Evolutionary conservation across 2,797 vertebrate species (phyloP), one percentile per base, ranked within the genome.

Genomic region (Rhinogobio ventralis): DNA sequence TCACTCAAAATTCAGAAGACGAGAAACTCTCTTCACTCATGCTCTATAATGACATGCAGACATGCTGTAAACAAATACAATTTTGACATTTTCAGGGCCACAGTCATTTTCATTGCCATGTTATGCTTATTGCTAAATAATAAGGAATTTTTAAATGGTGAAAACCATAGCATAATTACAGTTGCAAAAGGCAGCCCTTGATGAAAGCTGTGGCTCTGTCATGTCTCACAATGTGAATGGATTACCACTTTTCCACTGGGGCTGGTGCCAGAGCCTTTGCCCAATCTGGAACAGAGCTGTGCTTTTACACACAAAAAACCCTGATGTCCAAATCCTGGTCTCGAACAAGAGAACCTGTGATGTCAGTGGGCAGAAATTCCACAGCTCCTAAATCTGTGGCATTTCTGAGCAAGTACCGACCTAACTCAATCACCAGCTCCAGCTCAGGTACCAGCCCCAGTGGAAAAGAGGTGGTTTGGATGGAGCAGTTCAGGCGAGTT

Each of bases 151-250:
- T 39, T 2, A 25, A n/a, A 81, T 25, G 7, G 20, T 55, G 33
- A 39, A 69, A 69, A 42, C 45, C 36, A 51, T n/a, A 39, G 30
- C 19, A 39, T 10, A 55, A 57, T 20, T 36, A 20, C 4, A 79
- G 28, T 17, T 51, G 30, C 46, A 14, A 23, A 67, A 66, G 4
- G 49, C 49, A 81, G 11, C 78, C 45, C 8, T 39, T 45, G 17
- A 11, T 39, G 85, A 62, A 57, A 51, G 30, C 86, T 80, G 42
- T 86, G 79, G 60, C 87, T 88, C 51, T 64, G 81, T 42, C 36
- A 81, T 45, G 78, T 87, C 51, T 80, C 19, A 55, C 1, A 20
- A 5, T 68, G 46, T 77, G 49, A 83, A 76, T 36, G 42, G 60
- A n/a, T 68, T 67, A 49, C 28, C 64, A 51, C 57, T 51, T 33